Percentiles rank a stretch among this genome's conserved stretches.
Evolutionary conservation across 1,140 invertebrate species (phyloP).

Genomic region (Platyscapa corneri): DNA sequence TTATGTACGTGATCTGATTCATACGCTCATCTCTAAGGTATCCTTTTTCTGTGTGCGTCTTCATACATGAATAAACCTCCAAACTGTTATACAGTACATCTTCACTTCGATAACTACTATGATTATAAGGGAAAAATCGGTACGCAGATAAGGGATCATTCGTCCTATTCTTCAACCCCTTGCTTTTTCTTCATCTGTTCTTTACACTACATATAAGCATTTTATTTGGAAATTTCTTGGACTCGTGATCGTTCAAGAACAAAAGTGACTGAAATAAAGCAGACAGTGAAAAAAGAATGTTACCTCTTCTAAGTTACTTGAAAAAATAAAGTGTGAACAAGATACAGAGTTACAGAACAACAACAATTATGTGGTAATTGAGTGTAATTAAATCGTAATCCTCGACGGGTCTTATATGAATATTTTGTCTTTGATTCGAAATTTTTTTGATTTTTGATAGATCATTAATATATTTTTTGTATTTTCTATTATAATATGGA

Average conservation of each 20-base stretch:
- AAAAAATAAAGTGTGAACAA: not conserved
- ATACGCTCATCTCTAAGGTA: not conserved
- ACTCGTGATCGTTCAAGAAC: not conserved
- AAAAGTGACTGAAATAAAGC: slow-evolving; percentile 40
- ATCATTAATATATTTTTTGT: not conserved
- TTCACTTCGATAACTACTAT: not conserved
- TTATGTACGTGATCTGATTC: not conserved
- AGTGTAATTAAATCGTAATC: not conserved
- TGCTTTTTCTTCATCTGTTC: no score
- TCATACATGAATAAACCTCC: not conserved
- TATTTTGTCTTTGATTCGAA: no score
- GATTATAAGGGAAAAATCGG: not conserved
- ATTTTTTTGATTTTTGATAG: not conserved
- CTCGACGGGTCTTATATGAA: no score
- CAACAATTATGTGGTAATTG: not conserved
- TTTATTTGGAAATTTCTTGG: not conserved
- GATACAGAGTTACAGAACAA: not conserved
- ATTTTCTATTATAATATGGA: no score
- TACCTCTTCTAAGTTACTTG: slow-evolving; percentile 11
- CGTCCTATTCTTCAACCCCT: not conserved
- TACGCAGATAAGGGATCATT: not conserved
- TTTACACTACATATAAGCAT: no score
- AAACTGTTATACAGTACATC: not conserved
- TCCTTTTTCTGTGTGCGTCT: not conserved
- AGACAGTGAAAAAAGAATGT: not conserved